Conservation (phyloP, 2,888 invertebrate genomes). For the Ommatoiulus sabulosus region DNA sequence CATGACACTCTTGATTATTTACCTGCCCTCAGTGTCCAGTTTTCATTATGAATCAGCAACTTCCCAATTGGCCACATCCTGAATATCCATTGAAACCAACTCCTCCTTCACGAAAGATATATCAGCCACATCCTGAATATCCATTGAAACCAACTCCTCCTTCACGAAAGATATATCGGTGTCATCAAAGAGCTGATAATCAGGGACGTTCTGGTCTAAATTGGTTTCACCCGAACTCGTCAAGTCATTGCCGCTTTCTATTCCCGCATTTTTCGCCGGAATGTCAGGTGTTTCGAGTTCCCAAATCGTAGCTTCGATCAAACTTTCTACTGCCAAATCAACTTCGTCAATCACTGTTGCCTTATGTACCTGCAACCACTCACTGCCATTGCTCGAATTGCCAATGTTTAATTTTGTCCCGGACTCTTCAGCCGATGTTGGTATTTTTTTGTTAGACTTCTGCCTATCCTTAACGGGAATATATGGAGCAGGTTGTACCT, state of each 20-base stretch:
- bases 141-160: slow-evolving; percentile 2
- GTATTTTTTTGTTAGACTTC: not conserved
- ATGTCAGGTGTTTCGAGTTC: not conserved
- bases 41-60: not conserved
- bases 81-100: not conserved
- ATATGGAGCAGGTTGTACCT: not conserved
- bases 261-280: not conserved
- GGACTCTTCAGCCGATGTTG: not conserved
- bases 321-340: not conserved
- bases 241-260: not conserved
- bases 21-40: not conserved
- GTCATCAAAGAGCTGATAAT: not conserved
- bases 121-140: not conserved
- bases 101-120: not conserved
- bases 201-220: not conserved
- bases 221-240: not conserved
- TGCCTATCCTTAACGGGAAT: not conserved
- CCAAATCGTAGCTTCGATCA: not conserved
- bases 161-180: not conserved
- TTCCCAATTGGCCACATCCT: not conserved
- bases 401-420: not conserved
- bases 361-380: not conserved
- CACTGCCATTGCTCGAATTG: not conserved
- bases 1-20: not conserved
- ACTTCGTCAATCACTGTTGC: not conserved